Evolutionary conservation across 1,140 invertebrate species (phyloP).

Genomic region (Drosophila dunni): DNA sequence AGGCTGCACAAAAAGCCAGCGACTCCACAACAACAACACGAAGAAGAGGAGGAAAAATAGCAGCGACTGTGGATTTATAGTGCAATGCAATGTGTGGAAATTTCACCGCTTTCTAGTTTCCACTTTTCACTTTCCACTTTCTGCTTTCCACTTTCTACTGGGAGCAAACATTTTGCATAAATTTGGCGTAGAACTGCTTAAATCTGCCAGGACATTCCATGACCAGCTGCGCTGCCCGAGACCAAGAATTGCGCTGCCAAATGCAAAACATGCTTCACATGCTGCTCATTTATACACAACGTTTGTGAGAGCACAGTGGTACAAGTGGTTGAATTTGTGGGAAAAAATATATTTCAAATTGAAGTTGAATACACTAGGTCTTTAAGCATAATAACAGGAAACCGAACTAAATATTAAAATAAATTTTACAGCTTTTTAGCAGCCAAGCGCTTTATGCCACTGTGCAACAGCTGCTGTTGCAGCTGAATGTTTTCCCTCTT

Average conservation of each 20-base stretch:
- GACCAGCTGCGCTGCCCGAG: conserved; percentile 15
- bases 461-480: conserved; percentile 44
- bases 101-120: neutral
- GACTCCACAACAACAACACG: conserved; percentile 2
- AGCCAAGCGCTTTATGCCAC: too few relatives aligned
- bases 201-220: conserved; percentile 46
- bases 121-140: too few relatives aligned
- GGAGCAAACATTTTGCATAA: conserved; percentile 61
- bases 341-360: too few relatives aligned
- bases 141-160: neutral
- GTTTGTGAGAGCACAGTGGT: conserved; percentile 11
- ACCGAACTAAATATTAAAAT: too few relatives aligned
- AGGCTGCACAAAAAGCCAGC: conserved; percentile 38
- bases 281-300: conserved; percentile 17
- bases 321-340: too few relatives aligned
- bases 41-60: conserved; percentile 11
- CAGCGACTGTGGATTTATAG: conserved; percentile 24
- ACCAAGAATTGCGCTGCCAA: conserved; percentile 26
- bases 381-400: too few relatives aligned
- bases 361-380: too few relatives aligned
- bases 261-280: conserved; percentile 67
- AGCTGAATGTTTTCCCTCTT: conserved; percentile 31
- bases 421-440: too few relatives aligned
- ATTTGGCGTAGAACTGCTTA: conserved; percentile 70
- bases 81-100: conserved; percentile 61